Percentiles rank a stretch among this genome's conserved stretches.
phyloP scores from a whole-genome alignment of 1,140 invertebrate genomes.

The Brachionus rubens region DNA sequence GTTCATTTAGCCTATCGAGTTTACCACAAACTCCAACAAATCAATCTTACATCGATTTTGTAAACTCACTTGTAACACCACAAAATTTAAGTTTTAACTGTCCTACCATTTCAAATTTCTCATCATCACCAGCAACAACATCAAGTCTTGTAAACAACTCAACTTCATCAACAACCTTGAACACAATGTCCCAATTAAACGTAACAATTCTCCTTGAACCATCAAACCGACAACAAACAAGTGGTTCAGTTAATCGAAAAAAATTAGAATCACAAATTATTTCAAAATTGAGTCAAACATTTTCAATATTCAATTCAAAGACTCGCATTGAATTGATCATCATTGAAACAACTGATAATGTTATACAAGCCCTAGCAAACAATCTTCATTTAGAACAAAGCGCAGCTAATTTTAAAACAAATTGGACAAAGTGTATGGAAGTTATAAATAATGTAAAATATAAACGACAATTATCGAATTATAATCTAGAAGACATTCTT shows the following conservation, averaged over 20 bases:
- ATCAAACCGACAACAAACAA: neutral
- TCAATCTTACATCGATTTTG: conserved; percentile 12
- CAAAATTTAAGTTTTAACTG: neutral
- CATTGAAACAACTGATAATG: conserved; percentile 11
- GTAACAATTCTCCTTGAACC: neutral
- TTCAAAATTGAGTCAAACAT: neutral
- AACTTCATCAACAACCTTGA: neutral
- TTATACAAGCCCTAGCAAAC: conserved; percentile 25
- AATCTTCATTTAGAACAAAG: conserved; percentile 8
- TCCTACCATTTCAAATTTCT: neutral
- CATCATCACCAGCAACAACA: neutral
- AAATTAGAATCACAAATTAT: neutral
- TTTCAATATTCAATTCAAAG: conserved; percentile 23
- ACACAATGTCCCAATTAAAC: conserved; percentile 23
- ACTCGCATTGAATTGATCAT: conserved; percentile 27
- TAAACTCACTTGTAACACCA: neutral
- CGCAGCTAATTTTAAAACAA: neutral
- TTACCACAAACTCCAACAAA: neutral
- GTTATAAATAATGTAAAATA: conserved; percentile 1
- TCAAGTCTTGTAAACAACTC: neutral
- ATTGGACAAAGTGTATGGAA: conserved; percentile 26
- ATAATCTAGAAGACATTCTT: neutral
- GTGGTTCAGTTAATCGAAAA: neutral
- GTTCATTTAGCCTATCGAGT: neutral
- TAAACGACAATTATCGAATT: neutral